Evolutionary conservation across 1,140 invertebrate species (phyloP).

Genomic region (Proales similis): DNA sequence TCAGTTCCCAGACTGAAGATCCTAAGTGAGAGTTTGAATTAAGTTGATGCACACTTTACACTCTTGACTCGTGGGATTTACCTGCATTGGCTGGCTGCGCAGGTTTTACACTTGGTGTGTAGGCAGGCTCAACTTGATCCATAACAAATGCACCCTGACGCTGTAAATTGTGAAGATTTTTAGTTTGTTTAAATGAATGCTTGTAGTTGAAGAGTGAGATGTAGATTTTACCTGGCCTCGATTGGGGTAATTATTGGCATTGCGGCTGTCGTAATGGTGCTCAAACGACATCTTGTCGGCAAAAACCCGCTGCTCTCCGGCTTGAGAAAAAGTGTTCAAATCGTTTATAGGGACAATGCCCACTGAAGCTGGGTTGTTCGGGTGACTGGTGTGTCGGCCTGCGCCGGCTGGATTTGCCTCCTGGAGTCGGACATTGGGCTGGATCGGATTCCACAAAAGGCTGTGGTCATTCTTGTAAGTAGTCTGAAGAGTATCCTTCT

Average conservation of each 20-base stretch:
- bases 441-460: conserved; percentile 6
- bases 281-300: conserved; percentile 37
- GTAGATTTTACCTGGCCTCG: conserved; percentile 29
- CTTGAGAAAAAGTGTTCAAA: conserved; percentile 20
- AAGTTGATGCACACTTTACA: too few relatives aligned
- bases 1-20: conserved; percentile 7
- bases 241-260: conserved; percentile 30
- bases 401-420: background rate
- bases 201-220: too few relatives aligned
- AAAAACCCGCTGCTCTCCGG: conserved; percentile 26
- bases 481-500: conserved; percentile 28
- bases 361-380: conserved; percentile 9
- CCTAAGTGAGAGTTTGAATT: conserved; percentile 29
- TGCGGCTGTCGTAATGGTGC: conserved; percentile 15
- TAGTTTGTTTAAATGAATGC: too few relatives aligned
- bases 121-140: conserved; percentile 18
- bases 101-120: too few relatives aligned
- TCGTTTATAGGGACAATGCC: conserved; percentile 36
- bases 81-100: too few relatives aligned
- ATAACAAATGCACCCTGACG: conserved; percentile 29
- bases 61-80: too few relatives aligned
- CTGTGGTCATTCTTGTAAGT: conserved; percentile 35
- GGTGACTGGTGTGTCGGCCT: conserved; percentile 19
- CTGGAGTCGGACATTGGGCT: background rate
- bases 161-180: conserved; percentile 6